phyloP scores from a whole-genome alignment of 2,888 invertebrate species.

The Plemyria rubiginata region DNA sequence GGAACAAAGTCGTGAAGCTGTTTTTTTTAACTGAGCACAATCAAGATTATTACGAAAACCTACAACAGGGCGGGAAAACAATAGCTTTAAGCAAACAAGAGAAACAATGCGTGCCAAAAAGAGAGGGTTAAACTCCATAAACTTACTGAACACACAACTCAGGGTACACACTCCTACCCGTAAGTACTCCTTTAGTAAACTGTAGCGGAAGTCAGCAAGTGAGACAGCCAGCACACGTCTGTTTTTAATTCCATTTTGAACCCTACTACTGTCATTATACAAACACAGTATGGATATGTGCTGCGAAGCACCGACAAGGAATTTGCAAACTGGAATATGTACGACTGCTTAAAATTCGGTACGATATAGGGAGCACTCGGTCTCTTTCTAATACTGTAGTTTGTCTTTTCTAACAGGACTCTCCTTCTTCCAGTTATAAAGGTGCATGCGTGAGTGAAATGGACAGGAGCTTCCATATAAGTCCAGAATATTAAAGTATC shows the following conservation, averaged over 20 bases:
- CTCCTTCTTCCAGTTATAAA: not conserved
- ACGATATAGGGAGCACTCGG: not conserved
- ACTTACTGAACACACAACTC: conserved; percentile 60
- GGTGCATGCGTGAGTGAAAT: not conserved
- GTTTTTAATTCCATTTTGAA: conserved; percentile 31
- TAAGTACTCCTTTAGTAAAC: conserved; percentile 34
- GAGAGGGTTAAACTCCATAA: conserved; percentile 66
- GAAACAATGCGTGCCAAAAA: conserved; percentile 57
- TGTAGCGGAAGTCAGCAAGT: conserved; percentile 48
- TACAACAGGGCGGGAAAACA: conserved; percentile 17
- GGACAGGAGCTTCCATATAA: not conserved
- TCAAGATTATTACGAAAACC: conserved; percentile 22
- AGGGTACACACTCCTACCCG: conserved; percentile 43
- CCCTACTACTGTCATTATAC: conserved; percentile 1
- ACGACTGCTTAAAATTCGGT: not conserved
- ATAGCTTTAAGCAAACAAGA: conserved; percentile 41
- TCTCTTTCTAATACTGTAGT: no score
- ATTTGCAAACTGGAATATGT: no score
- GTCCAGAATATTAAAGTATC: not conserved
- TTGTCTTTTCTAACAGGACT: no score
- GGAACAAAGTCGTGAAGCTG: no score
- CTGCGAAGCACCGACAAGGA: not conserved
- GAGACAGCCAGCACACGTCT: conserved; percentile 45
- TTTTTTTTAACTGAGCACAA: conserved; percentile 7
- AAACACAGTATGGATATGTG: not conserved